Base-by-base conservation (phyloP, 2,888 invertebrate genomes). In the Oscheius sp. region DNA sequence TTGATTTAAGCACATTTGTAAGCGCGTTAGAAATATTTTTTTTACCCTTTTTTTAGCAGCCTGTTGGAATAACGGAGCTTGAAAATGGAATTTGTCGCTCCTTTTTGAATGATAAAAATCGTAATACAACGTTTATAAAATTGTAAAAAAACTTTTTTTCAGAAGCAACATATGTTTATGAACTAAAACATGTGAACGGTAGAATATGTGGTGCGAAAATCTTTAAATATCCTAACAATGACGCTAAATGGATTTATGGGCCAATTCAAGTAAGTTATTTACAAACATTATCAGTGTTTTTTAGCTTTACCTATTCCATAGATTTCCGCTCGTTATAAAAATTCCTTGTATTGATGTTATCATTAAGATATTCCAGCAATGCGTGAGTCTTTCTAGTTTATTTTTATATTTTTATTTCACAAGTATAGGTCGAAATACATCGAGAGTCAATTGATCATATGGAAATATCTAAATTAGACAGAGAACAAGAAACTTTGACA, bases 211-310 rank as follows among this genome's bases (percentile, higher is more conserved):
- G 55, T 2, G 55, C 69, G 7, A 53, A 55, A 25, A 16, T 69
- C 0, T 69, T n/a, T 43, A 53, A 55, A 35, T 69, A 69, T 43
- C 23, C 7, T 7, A 69, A 29, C 6, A 56, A 53, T 23, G 69
- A 69, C n/a, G 56, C 56, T 12, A 53, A 56, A 69, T 69, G 69
- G 69, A 43, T 56, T 6, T 69, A 43, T 41, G 56, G 69, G 2
- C 56, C 69, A 18, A 9, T 69, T 35, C 55, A 69, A 35, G 69
- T 52, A 35, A 35, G 23, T 7, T 43, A 2, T 21, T 18, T 46
- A 13, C 45, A 12, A n/a, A 18, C 7, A 45, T 63, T 45, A 43
- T 18, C 13, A 58, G 9, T 29, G 13, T 13, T 27, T n/a, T 63
- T 18, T 27, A 63, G 63, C 16, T 63, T 6, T 66, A 66, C n/a